Base-by-base conservation (phyloP, 2,888 invertebrate genomes). In the Pachycephus smyrnensis region DNA sequence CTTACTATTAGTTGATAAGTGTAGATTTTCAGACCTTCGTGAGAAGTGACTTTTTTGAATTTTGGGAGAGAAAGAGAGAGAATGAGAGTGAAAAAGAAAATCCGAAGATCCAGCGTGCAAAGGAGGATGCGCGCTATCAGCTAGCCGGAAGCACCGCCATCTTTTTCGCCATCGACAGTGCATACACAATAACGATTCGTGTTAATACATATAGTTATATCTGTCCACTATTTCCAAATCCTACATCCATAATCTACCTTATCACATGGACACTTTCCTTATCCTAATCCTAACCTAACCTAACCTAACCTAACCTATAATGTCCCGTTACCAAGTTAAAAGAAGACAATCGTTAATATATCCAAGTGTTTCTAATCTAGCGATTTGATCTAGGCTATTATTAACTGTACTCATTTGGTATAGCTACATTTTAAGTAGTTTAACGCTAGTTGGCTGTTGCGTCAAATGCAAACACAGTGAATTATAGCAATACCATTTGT, bases 91-190 rank as follows among this genome's bases (percentile, higher is more conserved):
- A 55, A 71, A 71, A 30, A 31, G 31, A 71, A 23, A 23, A 55
- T 23, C 6, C 74, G 74, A 36, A 30, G 73, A 77, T 31, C 40
- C 74, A 32, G 30, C 69, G 30, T 73, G 32, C 31, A 37, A 12
- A 55, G 15, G 23, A 23, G 55, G 55, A 55, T 55, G 23, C 71
- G 71, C 71, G 71, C 71, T 12, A 32, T 76, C 86, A 86, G 86
- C 87, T 87, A 87, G 83, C 86, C 85, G 83, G 80, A 83, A 85
- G 84, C 84, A 87, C 85, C 85, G 86, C 86, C 87, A 86, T 79
- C 69, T 71, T 71, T 80, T 76, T 78, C 79, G 78, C 73, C 80
- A 71, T 83, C 80, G 81, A 83, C 80, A 80, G 79, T 81, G 80
- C 81, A 69, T 78, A 55, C 71, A 78, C 78, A 76, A 78, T 78